Base-by-base conservation (phyloP, 2,888 invertebrate genomes). In the Ennomos fuscantarius region DNA sequence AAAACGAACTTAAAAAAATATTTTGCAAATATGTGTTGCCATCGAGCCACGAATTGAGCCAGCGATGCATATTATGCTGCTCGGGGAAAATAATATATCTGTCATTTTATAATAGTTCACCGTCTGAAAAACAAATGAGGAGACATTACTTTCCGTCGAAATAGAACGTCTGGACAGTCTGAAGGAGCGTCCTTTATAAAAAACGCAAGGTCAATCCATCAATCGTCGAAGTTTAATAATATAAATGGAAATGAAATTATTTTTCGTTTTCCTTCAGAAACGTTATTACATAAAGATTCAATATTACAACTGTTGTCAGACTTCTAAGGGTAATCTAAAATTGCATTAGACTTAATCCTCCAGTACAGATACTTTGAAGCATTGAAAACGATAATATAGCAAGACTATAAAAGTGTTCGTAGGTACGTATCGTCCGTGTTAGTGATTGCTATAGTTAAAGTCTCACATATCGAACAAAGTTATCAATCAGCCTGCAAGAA, bases 401-500 rank as follows among this genome's bases (percentile, higher is more conserved):
- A 24, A 6, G 6, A 5, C 2, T 24, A 24, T 24, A 24, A 40
- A 13, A 10, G n/a, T 1, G 15, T 10, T 41, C 42, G 36, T 3
- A 42, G 8, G n/a, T n/a, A n/a, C 24, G 9, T 34, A 34, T 49
- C 41, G 37, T 44, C n/a, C n/a, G n/a, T n/a, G n/a, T n/a, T n/a
- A 45, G n/a, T 43, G 37, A 53, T 50, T 73, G 74, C 78, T 24
- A 24, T 24, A 24, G 24, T 6, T 24, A 3, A 24, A 76, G 78
- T 79, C 82, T 84, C 78, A 79, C 75, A 79, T 79, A 82, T 78
- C 76, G 78, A 85, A 87, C 85, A 81, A 70, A 88, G 84, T 86
- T 87, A 90, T 89, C 89, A 89, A 90, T 90, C 87, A 89, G 77
- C 81, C 71, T 72, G 75, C 82, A 77, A 74, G 84, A 87, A 90